These are phyloP conservation scores for Solea solea DNA, from an alignment of 2,113 vertebrate genomes.

Conservation along the genomic window DNA sequence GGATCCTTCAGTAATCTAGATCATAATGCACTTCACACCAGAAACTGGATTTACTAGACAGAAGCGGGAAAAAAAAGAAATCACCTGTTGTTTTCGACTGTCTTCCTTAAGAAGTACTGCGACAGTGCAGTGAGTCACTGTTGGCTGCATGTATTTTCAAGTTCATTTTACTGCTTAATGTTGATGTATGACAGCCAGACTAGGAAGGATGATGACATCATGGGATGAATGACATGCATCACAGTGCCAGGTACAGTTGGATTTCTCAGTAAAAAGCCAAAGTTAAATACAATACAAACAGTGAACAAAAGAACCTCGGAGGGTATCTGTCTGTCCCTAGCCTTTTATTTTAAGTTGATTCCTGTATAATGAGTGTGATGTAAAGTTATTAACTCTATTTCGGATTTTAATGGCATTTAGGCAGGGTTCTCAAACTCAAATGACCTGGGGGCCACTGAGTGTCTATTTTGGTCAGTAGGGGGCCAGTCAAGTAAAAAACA, in stretches of 20 bases:
- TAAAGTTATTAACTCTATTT: too few species aligned
- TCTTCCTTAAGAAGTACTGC: conserved; percentile 4
- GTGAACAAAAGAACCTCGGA: too few species aligned
- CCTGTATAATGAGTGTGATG: too few species aligned
- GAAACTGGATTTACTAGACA: conserved; percentile 27
- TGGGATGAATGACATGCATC: neutral
- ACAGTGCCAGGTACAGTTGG: neutral
- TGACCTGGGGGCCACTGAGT: too few species aligned
- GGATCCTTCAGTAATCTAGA: too few species aligned
- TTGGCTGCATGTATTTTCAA: conserved; percentile 3
- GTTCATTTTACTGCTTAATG: conserved; percentile 3
- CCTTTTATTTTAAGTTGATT: too few species aligned
- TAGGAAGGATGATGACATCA: neutral
- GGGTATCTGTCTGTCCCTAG: too few species aligned
- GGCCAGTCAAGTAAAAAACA: too few species aligned
- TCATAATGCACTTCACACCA: neutral
- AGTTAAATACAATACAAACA: neutral
- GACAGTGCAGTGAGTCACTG: conserved; percentile 42
- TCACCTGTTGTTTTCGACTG: neutral
- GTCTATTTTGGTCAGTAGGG: too few species aligned
- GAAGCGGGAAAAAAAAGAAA: conserved; percentile 9
- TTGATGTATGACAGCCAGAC: neutral
- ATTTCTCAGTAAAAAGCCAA: neutral
- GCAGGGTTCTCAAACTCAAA: too few species aligned
- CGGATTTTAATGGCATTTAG: too few species aligned